Base-by-base conservation (phyloP, 2,113 vertebrate genomes). In the Colius striatus region DNA sequence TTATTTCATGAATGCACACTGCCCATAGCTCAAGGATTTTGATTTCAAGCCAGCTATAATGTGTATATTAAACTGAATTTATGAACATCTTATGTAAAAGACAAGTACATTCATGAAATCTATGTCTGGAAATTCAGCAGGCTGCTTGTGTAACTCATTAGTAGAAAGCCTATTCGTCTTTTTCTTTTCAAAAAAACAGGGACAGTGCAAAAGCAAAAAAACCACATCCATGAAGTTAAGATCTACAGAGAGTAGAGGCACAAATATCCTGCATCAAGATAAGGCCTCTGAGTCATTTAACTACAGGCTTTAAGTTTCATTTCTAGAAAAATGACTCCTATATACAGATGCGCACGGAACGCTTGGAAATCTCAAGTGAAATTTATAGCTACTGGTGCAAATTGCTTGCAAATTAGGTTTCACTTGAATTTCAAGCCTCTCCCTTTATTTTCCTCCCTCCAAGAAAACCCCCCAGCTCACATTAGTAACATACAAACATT, bases 331-430 rank as follows among this genome's bases (percentile, higher is more conserved):
- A 53, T 71, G 53, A 27, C 71, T 32, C 32, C 26, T 7, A 3
- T 63, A 27, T 61, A n/a, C 25, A 79, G 41, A 22, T 82, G 27
- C n/a, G 36, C 22, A 62, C 45, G 20, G 61, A 89, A 81, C 30
- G 84, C n/a, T 41, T 89, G 66, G 48, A 84, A 79, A 82, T 87
- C 50, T 79, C 58, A 6, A 76, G 45, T 65, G 51, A 75, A 84
- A 84, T 88, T 71, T 75, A 66, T 15, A 80, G 41, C n/a, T 81
- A 29, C 45, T 55, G 65, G 29, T 26, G 34, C 36, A 85, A 91
- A 88, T 72, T 84, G n/a, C 36, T 92, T 80, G 27, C 57, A 81
- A 71, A 92, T 80, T 65, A 78, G 41, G 22, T 84, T 93, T 84
- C 34, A 29, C 4, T 70, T 22, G 23, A 88, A 55, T 83, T 70